Conservation (phyloP, 2,888 invertebrate species). For the Hirtodrosophila cameraria region DNA sequence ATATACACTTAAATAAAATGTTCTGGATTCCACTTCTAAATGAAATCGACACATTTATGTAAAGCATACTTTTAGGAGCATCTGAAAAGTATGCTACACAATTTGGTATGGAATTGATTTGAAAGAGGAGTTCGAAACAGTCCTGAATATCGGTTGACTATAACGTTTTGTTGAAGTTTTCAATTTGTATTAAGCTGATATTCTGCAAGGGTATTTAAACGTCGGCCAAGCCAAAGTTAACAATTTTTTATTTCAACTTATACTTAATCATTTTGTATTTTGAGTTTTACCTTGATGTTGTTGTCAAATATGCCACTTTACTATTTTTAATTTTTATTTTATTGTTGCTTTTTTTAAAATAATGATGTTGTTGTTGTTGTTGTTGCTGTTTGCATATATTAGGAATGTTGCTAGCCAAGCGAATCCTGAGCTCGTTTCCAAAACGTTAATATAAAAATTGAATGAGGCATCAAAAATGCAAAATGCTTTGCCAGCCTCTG, state of each 20-base stretch:
- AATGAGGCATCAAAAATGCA: constrained; percentile 59
- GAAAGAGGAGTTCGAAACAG: too few species aligned
- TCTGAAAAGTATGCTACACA: too few species aligned
- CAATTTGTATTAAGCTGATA: too few species aligned
- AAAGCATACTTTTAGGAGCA: too few species aligned
- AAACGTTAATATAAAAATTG: constrained; percentile 63
- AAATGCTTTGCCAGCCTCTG: constrained; percentile 45
- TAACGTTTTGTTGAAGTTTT: too few species aligned
- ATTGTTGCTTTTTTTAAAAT: constrained; percentile 1
- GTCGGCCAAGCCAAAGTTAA: constrained; percentile 1
- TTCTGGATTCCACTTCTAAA: too few species aligned
- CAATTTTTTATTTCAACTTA: neutral
- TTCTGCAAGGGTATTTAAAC: constrained; percentile 36
- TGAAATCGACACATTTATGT: too few species aligned
- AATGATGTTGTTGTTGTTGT: constrained; percentile 16
- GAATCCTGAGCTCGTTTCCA: constrained; percentile 58
- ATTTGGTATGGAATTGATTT: too few species aligned
- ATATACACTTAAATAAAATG: too few species aligned
- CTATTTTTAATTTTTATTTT: neutral
- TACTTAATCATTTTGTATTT: too few species aligned
- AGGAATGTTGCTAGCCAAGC: constrained; percentile 59
- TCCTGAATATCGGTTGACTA: too few species aligned
- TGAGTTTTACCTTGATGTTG: too few species aligned
- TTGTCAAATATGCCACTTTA: neutral
- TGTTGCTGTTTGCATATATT: constrained; percentile 13